A percentile compares a stretch with the other conserved stretches of the same genome.
These are phyloP conservation scores for Limnodromus scolopaceus DNA, from an alignment of 2,797 vertebrate genomes.

Conservation along the genomic window DNA sequence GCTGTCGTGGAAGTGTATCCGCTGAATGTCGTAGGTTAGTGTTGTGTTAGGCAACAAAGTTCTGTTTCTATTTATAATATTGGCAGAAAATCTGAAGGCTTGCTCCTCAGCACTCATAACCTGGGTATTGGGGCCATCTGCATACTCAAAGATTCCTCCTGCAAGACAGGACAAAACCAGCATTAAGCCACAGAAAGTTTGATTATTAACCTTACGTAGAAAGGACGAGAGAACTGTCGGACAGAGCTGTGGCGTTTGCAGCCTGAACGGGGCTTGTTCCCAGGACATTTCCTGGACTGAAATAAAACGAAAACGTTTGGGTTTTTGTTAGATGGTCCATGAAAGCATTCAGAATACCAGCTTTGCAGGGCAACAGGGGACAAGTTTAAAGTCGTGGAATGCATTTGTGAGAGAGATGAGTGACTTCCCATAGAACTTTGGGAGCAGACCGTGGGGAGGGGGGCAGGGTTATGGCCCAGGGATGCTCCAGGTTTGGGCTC, in stretches of 20 bases:
- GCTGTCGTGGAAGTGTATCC: conserved; percentile 99
- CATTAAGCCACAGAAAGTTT: neutral
- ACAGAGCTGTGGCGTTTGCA: neutral
- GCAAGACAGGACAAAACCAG: conserved; percentile 53
- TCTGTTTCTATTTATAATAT: conserved; percentile 98
- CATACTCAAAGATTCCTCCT: conserved; percentile 98
- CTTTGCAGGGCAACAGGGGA: neutral
- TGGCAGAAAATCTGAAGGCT: conserved; percentile 98
- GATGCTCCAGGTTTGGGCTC: neutral
- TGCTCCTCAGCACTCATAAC: conserved; percentile 95
- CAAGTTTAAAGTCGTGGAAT: neutral
- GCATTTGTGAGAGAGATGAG: neutral
- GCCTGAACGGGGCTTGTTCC: neutral
- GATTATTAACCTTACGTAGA: accelerated
- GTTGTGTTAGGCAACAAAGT: conserved; percentile 98
- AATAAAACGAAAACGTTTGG: accelerated
- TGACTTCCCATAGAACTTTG: neutral
- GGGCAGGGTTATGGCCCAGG: neutral
- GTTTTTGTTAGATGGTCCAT: accelerated
- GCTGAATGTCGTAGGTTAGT: conserved; percentile 97
- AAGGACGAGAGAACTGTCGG: neutral
- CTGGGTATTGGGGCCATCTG: conserved; percentile 89
- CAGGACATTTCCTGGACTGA: neutral
- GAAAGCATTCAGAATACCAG: neutral
- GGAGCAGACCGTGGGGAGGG: neutral